Percentiles rank a stretch among this genome's conserved stretches.
Conservation (phyloP, 2,113 vertebrate genomes). For the Oceanites oceanicus region DNA sequence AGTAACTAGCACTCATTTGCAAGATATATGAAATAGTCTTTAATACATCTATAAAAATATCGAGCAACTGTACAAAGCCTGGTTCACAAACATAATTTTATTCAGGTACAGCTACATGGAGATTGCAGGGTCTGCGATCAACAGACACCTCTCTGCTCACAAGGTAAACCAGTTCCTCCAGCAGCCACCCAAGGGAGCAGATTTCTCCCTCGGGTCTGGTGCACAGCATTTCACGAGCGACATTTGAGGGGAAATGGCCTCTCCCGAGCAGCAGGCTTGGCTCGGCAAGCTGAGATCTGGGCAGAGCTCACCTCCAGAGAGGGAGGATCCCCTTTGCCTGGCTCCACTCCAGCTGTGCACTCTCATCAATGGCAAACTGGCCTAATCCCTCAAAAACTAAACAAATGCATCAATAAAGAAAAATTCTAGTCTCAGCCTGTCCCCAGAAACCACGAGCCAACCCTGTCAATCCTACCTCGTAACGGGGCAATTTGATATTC, state of each 20-base stretch:
- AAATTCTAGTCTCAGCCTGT: background rate
- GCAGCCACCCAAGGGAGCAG: accelerated
- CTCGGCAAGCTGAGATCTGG: background rate
- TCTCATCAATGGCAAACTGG: background rate
- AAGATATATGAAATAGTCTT: background rate
- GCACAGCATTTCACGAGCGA: background rate
- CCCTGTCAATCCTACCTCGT: background rate
- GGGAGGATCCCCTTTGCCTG: background rate
- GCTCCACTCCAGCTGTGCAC: accelerated
- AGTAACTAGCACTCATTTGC: background rate
- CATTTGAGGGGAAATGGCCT: background rate
- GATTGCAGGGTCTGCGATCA: background rate
- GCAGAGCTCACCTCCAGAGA: background rate
- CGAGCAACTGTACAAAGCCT: background rate
- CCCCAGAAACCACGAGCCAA: background rate
- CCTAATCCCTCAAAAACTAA: background rate
- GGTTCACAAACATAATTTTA: background rate
- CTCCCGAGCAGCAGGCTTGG: background rate
- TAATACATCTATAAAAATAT: background rate
- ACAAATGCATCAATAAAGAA: background rate
- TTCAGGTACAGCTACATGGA: background rate
- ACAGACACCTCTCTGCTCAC: background rate
- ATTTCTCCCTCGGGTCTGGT: background rate
- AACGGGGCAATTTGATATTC: background rate
- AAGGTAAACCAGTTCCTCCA: background rate